phyloP scores from a whole-genome alignment of 2,888 invertebrate genomes.

The Leucophenga maculata region DNA sequence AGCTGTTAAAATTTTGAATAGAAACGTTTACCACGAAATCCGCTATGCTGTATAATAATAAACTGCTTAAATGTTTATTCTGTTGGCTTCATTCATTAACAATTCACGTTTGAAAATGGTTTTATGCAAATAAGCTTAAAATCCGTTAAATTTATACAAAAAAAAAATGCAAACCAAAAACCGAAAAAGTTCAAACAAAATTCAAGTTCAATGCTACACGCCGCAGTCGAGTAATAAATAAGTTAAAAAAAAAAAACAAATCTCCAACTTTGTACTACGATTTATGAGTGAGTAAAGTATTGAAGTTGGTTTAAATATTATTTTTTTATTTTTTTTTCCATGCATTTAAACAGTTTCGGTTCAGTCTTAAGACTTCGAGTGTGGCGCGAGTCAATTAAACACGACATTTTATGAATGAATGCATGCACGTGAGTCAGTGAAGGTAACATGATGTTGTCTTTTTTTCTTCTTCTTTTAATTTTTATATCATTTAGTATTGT shows the following conservation, averaged over 20 bases:
- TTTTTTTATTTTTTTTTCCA: not conserved
- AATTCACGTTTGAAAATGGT: not conserved
- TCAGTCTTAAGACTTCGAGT: not conserved
- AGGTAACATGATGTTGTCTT: conserved; percentile 36
- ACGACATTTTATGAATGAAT: conserved; percentile 57
- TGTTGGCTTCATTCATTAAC: not conserved
- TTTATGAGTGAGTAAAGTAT: not conserved
- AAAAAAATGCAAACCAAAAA: not conserved
- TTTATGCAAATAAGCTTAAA: conserved; percentile 2
- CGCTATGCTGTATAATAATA: not conserved
- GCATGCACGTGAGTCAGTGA: conserved; percentile 24
- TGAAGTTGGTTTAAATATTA: not conserved
- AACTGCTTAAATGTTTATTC: too few relatives aligned
- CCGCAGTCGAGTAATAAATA: conserved; percentile 8
- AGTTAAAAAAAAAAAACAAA: not conserved
- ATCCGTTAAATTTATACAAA: conserved; percentile 5
- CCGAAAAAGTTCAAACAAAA: conserved; percentile 30
- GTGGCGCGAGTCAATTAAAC: conserved; percentile 58
- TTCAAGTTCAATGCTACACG: conserved; percentile 57
- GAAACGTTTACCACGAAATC: too few relatives aligned
- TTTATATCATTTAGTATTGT: conserved; percentile 32
- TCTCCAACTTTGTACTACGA: not conserved
- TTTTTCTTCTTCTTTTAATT: conserved; percentile 32
- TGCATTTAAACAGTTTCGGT: not conserved
- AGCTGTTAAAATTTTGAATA: too few relatives aligned